These are phyloP conservation scores for Cryptocheilus praepositus DNA, from an alignment of 2,888 invertebrate genomes.

Conservation along the genomic window DNA sequence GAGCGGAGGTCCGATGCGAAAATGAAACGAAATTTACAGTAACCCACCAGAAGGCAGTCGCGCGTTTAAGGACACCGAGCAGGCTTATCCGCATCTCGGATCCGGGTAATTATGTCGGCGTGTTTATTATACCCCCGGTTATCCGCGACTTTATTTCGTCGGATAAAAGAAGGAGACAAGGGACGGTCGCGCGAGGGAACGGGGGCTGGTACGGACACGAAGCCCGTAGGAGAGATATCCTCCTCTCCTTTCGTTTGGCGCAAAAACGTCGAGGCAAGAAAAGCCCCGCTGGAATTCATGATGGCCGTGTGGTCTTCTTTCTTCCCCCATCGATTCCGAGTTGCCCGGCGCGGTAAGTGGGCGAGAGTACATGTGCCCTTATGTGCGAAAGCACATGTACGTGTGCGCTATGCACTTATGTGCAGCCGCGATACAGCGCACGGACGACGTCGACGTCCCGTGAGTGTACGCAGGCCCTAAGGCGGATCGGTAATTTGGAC, in stretches of 20 bases:
- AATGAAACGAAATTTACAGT: slow-evolving; percentile 39
- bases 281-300: slow-evolving; percentile 59
- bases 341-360: slow-evolving; percentile 35
- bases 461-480: slow-evolving; percentile 10
- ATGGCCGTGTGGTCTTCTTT: slow-evolving; percentile 50
- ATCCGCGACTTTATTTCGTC: slow-evolving; percentile 57
- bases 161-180: slow-evolving; percentile 33
- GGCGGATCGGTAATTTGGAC: slow-evolving; percentile 61
- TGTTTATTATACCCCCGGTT: slow-evolving; percentile 63
- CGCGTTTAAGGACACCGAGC: slow-evolving; percentile 28
- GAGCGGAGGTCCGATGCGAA: slow-evolving; percentile 23
- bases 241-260: slow-evolving; percentile 15
- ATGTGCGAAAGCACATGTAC: not conserved
- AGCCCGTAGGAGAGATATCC: slow-evolving; percentile 21
- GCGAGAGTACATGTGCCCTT: slow-evolving; percentile 16
- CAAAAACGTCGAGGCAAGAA: slow-evolving; percentile 44
- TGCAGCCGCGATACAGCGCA: slow-evolving; percentile 15
- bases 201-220: slow-evolving; percentile 7
- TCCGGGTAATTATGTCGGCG: slow-evolving; percentile 67
- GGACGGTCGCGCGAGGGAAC: not conserved
- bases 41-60: slow-evolving; percentile 28
- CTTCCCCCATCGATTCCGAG: slow-evolving; percentile 27
- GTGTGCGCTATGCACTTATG: slow-evolving; percentile 15
- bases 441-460: not conserved
- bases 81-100: slow-evolving; percentile 44